Conservation (phyloP, 2,113 vertebrate species). For the Channa argus region DNA sequence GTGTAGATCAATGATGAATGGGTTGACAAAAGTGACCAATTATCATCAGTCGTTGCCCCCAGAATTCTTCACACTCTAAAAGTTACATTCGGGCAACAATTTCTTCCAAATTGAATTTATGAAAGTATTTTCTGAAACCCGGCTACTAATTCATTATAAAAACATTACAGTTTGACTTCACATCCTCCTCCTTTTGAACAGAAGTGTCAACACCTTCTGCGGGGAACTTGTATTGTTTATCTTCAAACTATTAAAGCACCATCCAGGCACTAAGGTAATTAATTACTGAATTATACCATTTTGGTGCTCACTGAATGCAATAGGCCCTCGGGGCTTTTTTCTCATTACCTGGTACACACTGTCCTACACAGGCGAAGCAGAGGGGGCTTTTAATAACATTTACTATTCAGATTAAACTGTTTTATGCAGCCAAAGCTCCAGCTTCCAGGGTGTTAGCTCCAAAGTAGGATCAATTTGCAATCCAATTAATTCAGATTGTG, state of each 20-base stretch:
- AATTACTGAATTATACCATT: conserved; percentile 72
- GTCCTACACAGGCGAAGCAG: conserved; percentile 54
- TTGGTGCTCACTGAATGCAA: conserved; percentile 59
- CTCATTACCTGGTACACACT: conserved; percentile 76
- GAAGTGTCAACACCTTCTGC: conserved; percentile 7
- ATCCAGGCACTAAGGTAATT: conserved; percentile 70
- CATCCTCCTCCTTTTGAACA: neutral
- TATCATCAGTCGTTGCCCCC: no score
- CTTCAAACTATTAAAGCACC: conserved; percentile 57
- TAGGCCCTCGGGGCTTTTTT: conserved; percentile 60
- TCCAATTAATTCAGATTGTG: conserved; percentile 66
- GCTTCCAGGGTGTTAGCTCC: conserved; percentile 54
- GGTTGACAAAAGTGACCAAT: no score
- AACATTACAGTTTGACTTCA: neutral
- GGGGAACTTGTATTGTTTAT: conserved; percentile 60
- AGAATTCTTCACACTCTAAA: no score
- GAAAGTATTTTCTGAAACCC: no score
- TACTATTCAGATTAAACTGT: conserved; percentile 72
- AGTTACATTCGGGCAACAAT: neutral
- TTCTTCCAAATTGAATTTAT: neutral
- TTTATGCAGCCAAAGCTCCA: conserved; percentile 37
- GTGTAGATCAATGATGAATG: no score
- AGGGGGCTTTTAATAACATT: conserved; percentile 76
- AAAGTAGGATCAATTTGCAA: conserved; percentile 68
- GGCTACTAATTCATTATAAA: no score